Evolutionary conservation across 2,113 vertebrate species (phyloP).

Genomic region (Pionites leucogaster): DNA sequence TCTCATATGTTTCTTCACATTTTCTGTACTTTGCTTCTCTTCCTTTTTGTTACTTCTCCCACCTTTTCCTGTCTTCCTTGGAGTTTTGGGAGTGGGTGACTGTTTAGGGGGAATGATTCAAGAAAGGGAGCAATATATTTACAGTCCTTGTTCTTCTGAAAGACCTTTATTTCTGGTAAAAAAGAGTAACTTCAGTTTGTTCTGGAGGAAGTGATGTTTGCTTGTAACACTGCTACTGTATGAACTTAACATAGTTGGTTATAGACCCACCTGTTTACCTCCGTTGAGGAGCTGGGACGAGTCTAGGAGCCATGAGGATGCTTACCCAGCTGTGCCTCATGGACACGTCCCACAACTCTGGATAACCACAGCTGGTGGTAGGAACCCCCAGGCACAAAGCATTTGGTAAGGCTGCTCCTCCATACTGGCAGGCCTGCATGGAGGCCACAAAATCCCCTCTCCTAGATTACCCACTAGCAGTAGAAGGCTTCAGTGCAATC

Average conservation of each 20-base stretch:
- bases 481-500: neutral
- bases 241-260: neutral
- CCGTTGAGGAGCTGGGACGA: neutral
- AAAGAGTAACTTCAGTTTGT: neutral
- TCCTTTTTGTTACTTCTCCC: neutral
- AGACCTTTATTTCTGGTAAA: neutral
- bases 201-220: neutral
- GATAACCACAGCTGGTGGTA: rapidly evolving
- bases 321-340: neutral
- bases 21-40: neutral
- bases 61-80: neutral
- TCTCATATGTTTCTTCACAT: neutral
- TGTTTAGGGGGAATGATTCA: neutral
- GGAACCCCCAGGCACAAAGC: neutral
- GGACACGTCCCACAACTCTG: rapidly evolving
- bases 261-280: neutral
- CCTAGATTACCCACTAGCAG: neutral
- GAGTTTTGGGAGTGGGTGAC: neutral
- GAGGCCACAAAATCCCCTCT: rapidly evolving
- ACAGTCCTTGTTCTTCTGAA: neutral
- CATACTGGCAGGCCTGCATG: too few relatives aligned
- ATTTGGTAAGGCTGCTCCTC: neutral
- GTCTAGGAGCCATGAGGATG: rapidly evolving
- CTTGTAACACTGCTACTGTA: rapidly evolving
- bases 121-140: neutral